A percentile compares a stretch with the other conserved stretches of the same genome.
Conservation (phyloP, 2,888 invertebrate species). For the Gymnosoma rotundatum region DNA sequence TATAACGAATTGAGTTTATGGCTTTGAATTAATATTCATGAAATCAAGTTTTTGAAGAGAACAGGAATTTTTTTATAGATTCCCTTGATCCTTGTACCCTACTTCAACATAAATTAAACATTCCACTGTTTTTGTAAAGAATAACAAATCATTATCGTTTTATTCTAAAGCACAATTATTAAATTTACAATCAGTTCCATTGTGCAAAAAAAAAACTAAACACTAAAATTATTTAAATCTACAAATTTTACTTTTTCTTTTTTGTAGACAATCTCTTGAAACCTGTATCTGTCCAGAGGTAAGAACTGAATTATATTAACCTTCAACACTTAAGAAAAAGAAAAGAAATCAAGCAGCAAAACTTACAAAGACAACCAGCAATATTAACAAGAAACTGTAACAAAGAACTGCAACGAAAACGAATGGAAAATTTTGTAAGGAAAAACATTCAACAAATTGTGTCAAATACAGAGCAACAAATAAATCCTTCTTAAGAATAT, state of each 20-base stretch:
- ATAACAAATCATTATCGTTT: too few species aligned
- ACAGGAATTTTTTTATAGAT: too few species aligned
- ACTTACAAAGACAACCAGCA: conserved; percentile 19
- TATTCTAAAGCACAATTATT: neutral
- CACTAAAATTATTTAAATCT: too few species aligned
- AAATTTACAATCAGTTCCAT: neutral
- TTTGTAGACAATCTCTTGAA: conserved; percentile 76
- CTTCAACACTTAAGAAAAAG: conserved; percentile 48
- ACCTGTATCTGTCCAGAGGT: conserved; percentile 73
- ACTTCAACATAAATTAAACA: too few species aligned
- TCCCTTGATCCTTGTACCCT: too few species aligned
- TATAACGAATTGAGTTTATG: too few species aligned
- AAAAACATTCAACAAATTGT: conserved; percentile 46
- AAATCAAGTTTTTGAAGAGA: too few species aligned
- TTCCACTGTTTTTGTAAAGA: too few species aligned
- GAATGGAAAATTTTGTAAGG: neutral
- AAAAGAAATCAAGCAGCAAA: conserved; percentile 46
- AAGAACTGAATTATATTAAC: conserved; percentile 66
- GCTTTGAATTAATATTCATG: too few species aligned
- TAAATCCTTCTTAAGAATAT: conserved; percentile 46
- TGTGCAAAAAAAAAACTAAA: too few species aligned
- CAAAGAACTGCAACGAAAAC: conserved; percentile 25
- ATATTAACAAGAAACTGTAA: conserved; percentile 20
- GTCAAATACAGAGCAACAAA: conserved; percentile 30
- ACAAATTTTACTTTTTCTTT: conserved; percentile 19